Evolutionary conservation across 1,140 invertebrate species (phyloP), one percentile per base, ranked within the genome.

Genomic region (Formica selysi): DNA sequence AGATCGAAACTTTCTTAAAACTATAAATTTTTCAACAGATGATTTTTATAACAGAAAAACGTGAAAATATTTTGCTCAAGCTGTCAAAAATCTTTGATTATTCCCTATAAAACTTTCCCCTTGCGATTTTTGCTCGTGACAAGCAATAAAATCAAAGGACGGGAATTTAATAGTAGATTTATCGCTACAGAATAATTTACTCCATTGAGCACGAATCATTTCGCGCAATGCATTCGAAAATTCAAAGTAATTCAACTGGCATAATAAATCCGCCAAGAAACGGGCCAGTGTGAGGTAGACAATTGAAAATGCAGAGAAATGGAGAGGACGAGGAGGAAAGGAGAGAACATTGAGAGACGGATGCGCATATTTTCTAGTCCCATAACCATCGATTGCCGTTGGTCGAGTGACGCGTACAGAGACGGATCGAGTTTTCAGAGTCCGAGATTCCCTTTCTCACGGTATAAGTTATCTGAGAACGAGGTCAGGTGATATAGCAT

Each of bases 371-470:
- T 61, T 76, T 59, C 71, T 65, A 91, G 91, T 93, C 91, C 90
- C 91, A 91, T 92, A 93, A 92, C 86, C 78, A 92, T 92, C 88
- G 64, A 89, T 85, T 89, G 32, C 76, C 32, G 78, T 44, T 61
- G 76, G 48, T 78, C 62, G 54, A 68, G 19, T 62, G 65, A 78
- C 38, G 85, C 59, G 83, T 86, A 86, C 86, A 87, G 86, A 84
- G 86, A 79, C 78, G 64, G 89, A 93, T 92, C 92, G 86, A 87
- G 87, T 93, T 92, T 88, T 85, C 92, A 87, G 84, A 85, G 88
- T 76, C 70, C 67, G 76, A 68, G 87, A 86, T 88, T 87, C 73
- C 84, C 89, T 91, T 92, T 92, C 91, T 87, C 85, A 86, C 76
- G 80, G 91, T 92, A 92, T 73, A 73, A 51, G 85, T 41, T 62